These are phyloP conservation scores for Saturnia japonica DNA, from an alignment of 2,888 invertebrate genomes.

Conservation along the genomic window DNA sequence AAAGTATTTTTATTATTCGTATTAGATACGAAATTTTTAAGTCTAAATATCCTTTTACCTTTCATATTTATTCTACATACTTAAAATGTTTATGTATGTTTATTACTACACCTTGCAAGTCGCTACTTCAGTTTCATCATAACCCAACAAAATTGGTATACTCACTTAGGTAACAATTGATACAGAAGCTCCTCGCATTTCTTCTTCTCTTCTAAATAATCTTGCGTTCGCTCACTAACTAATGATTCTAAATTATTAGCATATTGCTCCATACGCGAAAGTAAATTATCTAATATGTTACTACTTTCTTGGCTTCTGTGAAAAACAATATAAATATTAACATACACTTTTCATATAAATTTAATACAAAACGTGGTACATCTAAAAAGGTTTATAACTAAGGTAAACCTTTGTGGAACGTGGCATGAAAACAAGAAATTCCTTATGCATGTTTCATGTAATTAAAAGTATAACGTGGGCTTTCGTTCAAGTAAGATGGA, in stretches of 20 bases:
- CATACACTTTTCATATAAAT: neutral
- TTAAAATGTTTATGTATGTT: neutral
- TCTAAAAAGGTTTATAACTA: neutral
- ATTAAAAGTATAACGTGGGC: conserved; percentile 1
- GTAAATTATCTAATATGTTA: conserved; percentile 96
- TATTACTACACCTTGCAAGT: neutral
- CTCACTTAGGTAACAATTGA: conserved; percentile 95
- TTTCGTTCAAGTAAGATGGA: neutral
- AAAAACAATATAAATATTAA: conserved; percentile 9
- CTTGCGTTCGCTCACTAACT: conserved; percentile 97
- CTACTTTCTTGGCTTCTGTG: conserved; percentile 93
- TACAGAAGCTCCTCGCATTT: conserved; percentile 98
- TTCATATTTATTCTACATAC: neutral
- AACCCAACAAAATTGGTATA: conserved; percentile 35
- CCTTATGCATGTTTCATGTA: conserved; percentile 11
- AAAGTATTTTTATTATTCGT: too few species aligned
- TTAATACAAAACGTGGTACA: neutral
- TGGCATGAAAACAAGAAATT: neutral
- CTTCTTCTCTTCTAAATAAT: conserved; percentile 98
- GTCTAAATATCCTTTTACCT: too few species aligned
- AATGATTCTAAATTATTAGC: conserved; percentile 98
- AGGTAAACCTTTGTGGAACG: neutral
- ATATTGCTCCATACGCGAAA: conserved; percentile 99
- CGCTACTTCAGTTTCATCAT: neutral
- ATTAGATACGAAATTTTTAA: too few species aligned